These are phyloP conservation scores for Drosophila paramelanica DNA, from an alignment of 2,888 invertebrate genomes.

Conservation along the genomic window DNA sequence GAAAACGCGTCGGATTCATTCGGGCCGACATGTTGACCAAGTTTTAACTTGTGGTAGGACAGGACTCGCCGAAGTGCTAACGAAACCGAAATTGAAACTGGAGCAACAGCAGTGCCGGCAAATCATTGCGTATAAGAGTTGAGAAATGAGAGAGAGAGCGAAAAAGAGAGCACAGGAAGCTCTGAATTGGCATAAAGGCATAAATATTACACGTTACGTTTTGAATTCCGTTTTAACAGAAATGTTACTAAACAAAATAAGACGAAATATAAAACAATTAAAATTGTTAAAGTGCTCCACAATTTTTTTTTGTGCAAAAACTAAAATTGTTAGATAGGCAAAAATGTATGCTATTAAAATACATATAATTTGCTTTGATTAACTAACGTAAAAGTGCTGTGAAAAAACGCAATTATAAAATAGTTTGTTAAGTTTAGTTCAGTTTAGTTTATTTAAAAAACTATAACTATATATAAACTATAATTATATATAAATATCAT, in stretches of 20 bases:
- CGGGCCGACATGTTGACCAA: conserved; percentile 49
- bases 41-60: conserved; percentile 70
- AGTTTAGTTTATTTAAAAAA: too few species aligned
- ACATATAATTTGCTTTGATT: too few species aligned
- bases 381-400: too few species aligned
- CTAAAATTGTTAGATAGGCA: too few species aligned
- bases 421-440: too few species aligned
- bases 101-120: conserved; percentile 59
- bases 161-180: neutral
- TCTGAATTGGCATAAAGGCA: conserved; percentile 21
- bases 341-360: too few species aligned
- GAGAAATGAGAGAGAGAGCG: too few species aligned
- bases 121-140: conserved; percentile 50
- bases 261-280: too few species aligned
- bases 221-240: conserved; percentile 2
- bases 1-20: neutral
- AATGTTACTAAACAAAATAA: neutral
- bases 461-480: too few species aligned
- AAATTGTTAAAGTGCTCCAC: neutral
- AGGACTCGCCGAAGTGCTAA: conserved; percentile 28
- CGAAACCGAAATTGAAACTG: conserved; percentile 35
- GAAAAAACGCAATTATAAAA: too few species aligned
- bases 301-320: too few species aligned
- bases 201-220: conserved; percentile 22
- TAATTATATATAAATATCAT: too few species aligned